Conservation (phyloP, 2,797 vertebrate genomes). For the Acipenser oxyrinchus region DNA sequence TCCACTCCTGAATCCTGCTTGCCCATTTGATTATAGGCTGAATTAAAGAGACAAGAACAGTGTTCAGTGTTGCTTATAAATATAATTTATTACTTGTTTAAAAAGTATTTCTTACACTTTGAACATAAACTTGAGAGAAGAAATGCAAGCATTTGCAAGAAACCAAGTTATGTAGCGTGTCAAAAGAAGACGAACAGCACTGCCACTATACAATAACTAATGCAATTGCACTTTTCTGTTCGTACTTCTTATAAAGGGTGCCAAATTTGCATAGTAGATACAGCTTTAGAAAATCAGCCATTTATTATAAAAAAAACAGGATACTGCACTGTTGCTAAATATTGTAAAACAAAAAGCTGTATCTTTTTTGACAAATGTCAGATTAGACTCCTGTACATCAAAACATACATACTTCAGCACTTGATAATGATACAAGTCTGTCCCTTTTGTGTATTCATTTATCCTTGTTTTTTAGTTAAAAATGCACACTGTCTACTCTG, state of each 20-base stretch:
- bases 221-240: slow-evolving; percentile 50
- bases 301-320: slow-evolving; percentile 34
- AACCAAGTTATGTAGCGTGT: slow-evolving; percentile 53
- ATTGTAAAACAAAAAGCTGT: too few relatives aligned
- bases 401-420: slow-evolving; percentile 40
- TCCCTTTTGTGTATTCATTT: slow-evolving; percentile 2
- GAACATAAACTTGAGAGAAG: slow-evolving; percentile 83
- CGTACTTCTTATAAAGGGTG: slow-evolving; percentile 62
- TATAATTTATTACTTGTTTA: slow-evolving; percentile 99
- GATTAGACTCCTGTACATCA: slow-evolving; percentile 46
- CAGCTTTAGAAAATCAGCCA: slow-evolving; percentile 63
- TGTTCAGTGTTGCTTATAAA: slow-evolving; percentile 91
- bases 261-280: slow-evolving; percentile 88
- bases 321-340: neutral
- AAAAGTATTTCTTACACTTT: slow-evolving; percentile 99
- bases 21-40: too few relatives aligned
- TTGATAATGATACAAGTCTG: neutral
- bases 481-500: slow-evolving; percentile 13
- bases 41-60: neutral
- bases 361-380: slow-evolving; percentile 28
- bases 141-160: slow-evolving; percentile 84
- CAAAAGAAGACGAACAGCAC: slow-evolving; percentile 63
- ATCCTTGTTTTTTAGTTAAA: slow-evolving; percentile 16
- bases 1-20: too few relatives aligned
- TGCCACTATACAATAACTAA: slow-evolving; percentile 66